A percentile compares a stretch with the other conserved stretches of the same genome.
Conservation (phyloP, 2,797 vertebrate genomes). For the Moxostoma hubbsi region DNA sequence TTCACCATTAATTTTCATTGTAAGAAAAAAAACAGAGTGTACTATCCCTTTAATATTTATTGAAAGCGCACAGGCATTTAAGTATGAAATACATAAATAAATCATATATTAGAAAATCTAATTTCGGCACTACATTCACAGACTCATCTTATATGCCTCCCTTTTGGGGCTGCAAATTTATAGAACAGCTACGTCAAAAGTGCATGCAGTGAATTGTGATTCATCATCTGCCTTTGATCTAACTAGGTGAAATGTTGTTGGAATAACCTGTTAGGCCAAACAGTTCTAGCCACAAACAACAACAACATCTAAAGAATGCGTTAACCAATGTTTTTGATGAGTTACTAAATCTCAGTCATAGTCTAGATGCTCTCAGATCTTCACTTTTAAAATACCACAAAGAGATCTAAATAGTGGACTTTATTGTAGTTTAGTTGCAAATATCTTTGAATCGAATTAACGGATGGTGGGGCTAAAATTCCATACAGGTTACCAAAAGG, state of each 20-base stretch:
- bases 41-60: neutral
- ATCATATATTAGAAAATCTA: neutral
- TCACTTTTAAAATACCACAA: too few species aligned
- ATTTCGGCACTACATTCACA: neutral
- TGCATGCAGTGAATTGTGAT: neutral
- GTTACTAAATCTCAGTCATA: neutral
- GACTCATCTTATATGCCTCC: neutral
- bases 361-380: too few species aligned
- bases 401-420: too few species aligned
- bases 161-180: neutral
- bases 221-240: neutral
- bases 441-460: neutral
- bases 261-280: neutral
- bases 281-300: neutral
- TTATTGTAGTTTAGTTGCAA: neutral
- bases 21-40: too few species aligned
- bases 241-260: neutral
- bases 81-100: neutral
- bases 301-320: neutral
- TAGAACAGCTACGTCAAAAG: neutral
- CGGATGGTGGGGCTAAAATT: neutral
- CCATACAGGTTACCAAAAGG: neutral
- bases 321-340: neutral
- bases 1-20: neutral
- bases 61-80: neutral